Base-by-base conservation (phyloP, 1,140 invertebrate genomes). In the Drosophila pseudoobscura region DNA sequence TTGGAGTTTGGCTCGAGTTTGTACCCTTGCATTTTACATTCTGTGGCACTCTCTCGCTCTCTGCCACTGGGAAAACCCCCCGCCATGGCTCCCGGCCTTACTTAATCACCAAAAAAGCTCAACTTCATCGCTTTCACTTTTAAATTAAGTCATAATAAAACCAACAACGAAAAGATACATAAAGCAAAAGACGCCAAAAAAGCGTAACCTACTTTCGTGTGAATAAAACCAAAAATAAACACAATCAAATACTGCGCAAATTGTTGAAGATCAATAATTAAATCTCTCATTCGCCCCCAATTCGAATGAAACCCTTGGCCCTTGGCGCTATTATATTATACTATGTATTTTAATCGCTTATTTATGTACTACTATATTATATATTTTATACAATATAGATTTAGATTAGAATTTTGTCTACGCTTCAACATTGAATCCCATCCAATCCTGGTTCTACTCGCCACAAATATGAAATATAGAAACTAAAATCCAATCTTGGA, bases 141-240 rank as follows among this genome's bases (percentile, higher is more conserved):
- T 87, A 82, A 85, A 85, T 87, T 85, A 85, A 85, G 82, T 87
- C 82, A 88, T 87, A 82, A 87, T 75, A 80, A 80, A 83, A 72
- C 58, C 35, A 0, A 39, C 8, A 39, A 53, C 20, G 2, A 17
- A 73, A 71, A 57, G 24, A 31, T 43, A 56, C 54, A 61, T 54
- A 44, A 80, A 46, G 52, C 52, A 65, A 47, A 52, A 45, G 22
- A 29, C 6, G 31, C 31, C 20, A 24, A 62, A 29, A 61, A 52
- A 87, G 65, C 55, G 71, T 85, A 85, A 88, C 82, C 82, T 62
- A 87, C 78, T 82, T 85, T 85, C 68, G 71, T 69, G 53, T 62
- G 44, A 75, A 75, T 65, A 54, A 47, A 63, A 26, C 15, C 51
- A 11, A 24, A 53, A 58, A 31, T 22, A 45, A 58, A 58, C 22